These are phyloP conservation scores for Drosophila nigromelanica DNA, from an alignment of 1,140 invertebrate species.

Conservation along the genomic window DNA sequence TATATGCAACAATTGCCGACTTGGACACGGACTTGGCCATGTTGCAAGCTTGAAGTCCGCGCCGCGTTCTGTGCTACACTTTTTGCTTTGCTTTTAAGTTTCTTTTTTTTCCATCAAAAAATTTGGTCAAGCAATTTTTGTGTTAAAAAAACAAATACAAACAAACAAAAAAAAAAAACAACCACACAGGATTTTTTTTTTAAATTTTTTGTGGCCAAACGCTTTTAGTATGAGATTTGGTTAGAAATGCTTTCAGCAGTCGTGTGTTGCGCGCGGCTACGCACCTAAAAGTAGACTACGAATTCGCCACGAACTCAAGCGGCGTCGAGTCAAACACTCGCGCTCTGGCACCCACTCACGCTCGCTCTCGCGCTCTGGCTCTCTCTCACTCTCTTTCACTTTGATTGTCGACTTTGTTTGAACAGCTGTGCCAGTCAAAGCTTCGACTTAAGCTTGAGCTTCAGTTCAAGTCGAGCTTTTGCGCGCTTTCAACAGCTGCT, in stretches of 20 bases:
- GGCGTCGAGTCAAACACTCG: conserved; percentile 27
- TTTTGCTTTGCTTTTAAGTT: conserved; percentile 3
- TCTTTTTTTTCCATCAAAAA: not conserved
- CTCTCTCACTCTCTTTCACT: conserved; percentile 5
- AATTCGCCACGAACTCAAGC: conserved; percentile 46
- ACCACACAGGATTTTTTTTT: conserved; percentile 30
- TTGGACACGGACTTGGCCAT: conserved; percentile 12
- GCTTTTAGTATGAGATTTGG: conserved; percentile 13
- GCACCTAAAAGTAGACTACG: conserved; percentile 83
- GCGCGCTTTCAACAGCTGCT: not conserved
- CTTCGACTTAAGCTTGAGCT: conserved; percentile 23
- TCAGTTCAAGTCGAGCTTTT: conserved; percentile 12
- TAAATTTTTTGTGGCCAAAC: conserved; percentile 16
- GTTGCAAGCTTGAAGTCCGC: conserved; percentile 20
- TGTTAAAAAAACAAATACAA: conserved; percentile 15
- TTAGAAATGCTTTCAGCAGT: not conserved
- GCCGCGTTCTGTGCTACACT: conserved; percentile 29
- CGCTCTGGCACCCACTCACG: conserved; percentile 7
- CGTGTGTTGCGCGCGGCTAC: conserved; percentile 73
- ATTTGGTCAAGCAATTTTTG: conserved; percentile 22
- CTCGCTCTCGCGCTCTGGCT: conserved; percentile 1
- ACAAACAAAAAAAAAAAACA: conserved; percentile 16
- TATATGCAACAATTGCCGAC: conserved; percentile 56
- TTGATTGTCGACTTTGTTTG: not conserved
- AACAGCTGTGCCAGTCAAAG: conserved; percentile 26